These are phyloP conservation scores for Dyspetes luteomarginatus DNA, from an alignment of 2,888 invertebrate genomes.

Conservation along the genomic window DNA sequence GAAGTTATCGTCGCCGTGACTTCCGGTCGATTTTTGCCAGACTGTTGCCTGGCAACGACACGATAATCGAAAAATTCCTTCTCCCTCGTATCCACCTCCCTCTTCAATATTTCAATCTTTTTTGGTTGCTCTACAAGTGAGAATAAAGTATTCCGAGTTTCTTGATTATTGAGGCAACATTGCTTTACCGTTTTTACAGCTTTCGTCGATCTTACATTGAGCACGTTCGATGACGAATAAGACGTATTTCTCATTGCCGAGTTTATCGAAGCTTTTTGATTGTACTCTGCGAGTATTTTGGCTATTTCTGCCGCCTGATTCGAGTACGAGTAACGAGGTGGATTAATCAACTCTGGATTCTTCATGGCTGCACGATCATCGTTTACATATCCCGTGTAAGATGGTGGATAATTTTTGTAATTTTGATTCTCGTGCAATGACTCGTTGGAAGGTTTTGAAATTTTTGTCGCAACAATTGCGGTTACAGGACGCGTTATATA, in stretches of 20 bases:
- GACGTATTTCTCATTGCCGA: constrained; percentile 12
- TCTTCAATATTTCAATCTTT: constrained; percentile 6
- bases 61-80: background rate
- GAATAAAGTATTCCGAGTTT: constrained; percentile 31
- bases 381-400: background rate
- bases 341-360: background rate
- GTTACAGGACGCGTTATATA: constrained; percentile 7
- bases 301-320: constrained; percentile 74
- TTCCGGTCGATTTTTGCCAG: background rate
- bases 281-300: constrained; percentile 75
- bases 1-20: constrained; percentile 33
- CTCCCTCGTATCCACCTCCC: background rate
- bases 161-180: background rate
- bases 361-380: background rate
- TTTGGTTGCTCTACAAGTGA: constrained; percentile 45
- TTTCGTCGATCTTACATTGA: constrained; percentile 34
- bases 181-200: constrained; percentile 21
- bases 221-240: constrained; percentile 23
- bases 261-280: constrained; percentile 60
- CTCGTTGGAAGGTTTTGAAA: constrained; percentile 6
- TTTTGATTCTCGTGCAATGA: constrained; percentile 7
- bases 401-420: constrained; percentile 6
- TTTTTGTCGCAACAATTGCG: constrained; percentile 34
- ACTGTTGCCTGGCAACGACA: background rate
- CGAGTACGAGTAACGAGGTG: constrained; percentile 28